Conservation (phyloP, 2,888 invertebrate species). For the Empis stercorea region DNA sequence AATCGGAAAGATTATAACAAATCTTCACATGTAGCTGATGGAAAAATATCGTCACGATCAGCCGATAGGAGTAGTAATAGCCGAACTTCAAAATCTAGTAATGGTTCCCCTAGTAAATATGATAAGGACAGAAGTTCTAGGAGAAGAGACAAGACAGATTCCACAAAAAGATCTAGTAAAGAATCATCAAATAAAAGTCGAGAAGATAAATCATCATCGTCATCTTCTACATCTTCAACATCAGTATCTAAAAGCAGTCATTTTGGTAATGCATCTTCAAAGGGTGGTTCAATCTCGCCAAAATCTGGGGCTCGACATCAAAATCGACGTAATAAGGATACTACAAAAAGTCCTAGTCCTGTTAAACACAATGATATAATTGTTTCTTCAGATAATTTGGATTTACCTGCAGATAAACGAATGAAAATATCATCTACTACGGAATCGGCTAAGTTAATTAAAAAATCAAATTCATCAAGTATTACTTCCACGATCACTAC, state of each 20-base stretch:
- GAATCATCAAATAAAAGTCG: background rate
- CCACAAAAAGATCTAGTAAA: background rate
- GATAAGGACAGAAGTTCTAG: background rate
- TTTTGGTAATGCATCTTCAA: constrained; percentile 1
- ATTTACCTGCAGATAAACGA: constrained; percentile 6
- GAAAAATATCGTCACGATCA: background rate
- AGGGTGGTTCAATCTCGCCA: background rate
- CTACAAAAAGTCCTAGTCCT: constrained; percentile 42
- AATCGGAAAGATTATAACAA: background rate
- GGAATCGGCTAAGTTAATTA: background rate
- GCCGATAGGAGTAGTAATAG: too few relatives aligned
- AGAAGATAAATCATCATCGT: background rate
- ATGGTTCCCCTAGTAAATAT: background rate
- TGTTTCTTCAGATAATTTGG: background rate
- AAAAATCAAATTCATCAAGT: background rate
- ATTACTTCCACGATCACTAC: background rate
- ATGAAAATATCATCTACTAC: background rate
- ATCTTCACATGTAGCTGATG: background rate
- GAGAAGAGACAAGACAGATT: background rate
- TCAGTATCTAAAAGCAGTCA: background rate
- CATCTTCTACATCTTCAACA: background rate
- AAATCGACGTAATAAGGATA: constrained; percentile 49
- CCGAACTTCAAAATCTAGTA: background rate
- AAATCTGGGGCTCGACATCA: constrained; percentile 46
- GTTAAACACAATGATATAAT: constrained; percentile 17